These are phyloP conservation scores for Sphenopsis melanotis DNA, from an alignment of 2,797 vertebrate species.

Conservation along the genomic window DNA sequence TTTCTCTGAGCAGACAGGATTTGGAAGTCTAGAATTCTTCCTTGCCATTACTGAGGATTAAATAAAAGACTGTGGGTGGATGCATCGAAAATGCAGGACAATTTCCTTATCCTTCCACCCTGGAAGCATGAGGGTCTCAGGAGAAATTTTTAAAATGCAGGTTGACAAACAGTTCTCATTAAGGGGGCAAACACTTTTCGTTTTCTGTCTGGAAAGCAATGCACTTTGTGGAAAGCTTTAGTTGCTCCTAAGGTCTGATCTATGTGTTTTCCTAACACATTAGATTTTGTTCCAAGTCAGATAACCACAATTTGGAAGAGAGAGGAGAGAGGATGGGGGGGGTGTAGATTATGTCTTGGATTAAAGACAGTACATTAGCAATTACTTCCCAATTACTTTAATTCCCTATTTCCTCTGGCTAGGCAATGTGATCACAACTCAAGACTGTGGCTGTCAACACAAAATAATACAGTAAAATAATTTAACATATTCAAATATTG, in stretches of 20 bases:
- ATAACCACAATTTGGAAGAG: background rate
- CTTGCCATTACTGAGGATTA: background rate
- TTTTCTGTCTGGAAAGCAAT: background rate
- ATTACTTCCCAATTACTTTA: background rate
- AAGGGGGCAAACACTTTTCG: background rate
- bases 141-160: background rate
- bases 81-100: background rate
- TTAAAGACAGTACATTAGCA: background rate
- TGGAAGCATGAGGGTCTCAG: background rate
- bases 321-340: accelerated
- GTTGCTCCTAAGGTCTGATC: background rate
- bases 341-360: background rate
- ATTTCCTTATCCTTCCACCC: background rate
- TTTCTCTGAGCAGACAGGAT: background rate
- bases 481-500: constrained; percentile 1
- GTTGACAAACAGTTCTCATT: background rate
- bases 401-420: background rate
- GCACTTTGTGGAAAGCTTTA: background rate
- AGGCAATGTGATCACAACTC: background rate
- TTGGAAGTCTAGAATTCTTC: background rate
- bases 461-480: background rate
- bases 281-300: background rate
- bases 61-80: background rate
- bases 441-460: background rate
- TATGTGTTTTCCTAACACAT: background rate